phyloP scores from a whole-genome alignment of 2,797 vertebrate genomes.

The Peromyscus melanophrys region DNA sequence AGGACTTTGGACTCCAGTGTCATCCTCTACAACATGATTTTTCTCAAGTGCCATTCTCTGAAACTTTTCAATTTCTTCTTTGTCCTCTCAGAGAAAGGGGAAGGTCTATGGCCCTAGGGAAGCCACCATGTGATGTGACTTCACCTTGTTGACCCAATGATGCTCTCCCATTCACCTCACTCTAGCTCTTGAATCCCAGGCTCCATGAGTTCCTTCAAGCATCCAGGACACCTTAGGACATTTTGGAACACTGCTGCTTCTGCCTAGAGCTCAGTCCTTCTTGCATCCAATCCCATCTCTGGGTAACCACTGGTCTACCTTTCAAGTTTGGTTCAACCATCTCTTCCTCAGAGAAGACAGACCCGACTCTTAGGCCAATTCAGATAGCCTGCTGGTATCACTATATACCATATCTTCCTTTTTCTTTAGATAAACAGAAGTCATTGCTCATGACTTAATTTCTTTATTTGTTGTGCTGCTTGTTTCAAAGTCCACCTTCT shows the following conservation, averaged over 20 bases:
- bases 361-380: fast-evolving
- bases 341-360: not conserved
- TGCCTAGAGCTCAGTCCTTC: not conserved
- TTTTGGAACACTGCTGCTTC: not conserved
- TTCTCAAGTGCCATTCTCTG: not conserved
- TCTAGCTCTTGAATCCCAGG: too few species aligned
- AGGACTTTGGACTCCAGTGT: not conserved
- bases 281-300: fast-evolving
- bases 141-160: too few species aligned
- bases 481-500: not conserved
- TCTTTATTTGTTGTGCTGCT: not conserved
- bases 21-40: not conserved
- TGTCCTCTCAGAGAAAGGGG: not conserved
- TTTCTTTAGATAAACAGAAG: not conserved
- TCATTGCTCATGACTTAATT: not conserved
- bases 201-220: not conserved
- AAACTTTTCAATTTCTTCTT: not conserved
- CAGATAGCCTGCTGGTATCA: not conserved
- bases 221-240: not conserved
- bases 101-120: not conserved
- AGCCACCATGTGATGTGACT: fast-evolving
- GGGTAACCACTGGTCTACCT: not conserved
- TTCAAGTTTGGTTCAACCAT: not conserved
- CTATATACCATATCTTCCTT: not conserved
- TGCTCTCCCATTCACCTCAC: not conserved